These are phyloP conservation scores for Drosophila subsilvestris DNA, from an alignment of 2,888 invertebrate species.

Conservation along the genomic window DNA sequence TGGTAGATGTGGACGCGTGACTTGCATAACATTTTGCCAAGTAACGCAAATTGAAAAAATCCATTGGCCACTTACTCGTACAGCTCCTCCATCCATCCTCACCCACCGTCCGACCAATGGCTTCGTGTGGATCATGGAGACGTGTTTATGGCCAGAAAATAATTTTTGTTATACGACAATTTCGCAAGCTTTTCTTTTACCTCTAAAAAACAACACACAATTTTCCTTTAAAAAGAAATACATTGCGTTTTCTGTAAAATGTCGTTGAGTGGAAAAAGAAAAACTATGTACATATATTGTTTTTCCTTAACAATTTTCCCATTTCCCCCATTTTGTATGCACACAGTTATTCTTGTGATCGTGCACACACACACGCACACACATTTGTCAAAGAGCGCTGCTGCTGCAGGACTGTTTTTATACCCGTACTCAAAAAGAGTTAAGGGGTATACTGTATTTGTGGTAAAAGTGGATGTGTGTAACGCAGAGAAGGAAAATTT, in stretches of 20 bases:
- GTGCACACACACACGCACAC: background rate
- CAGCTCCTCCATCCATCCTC: background rate
- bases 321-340: background rate
- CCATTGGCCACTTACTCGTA: constrained; percentile 63
- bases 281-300: background rate
- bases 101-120: background rate
- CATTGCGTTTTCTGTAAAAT: too few species aligned
- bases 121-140: constrained; percentile 17
- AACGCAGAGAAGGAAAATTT: too few species aligned
- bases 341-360: background rate
- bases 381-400: background rate
- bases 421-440: too few species aligned
- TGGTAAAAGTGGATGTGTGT: too few species aligned
- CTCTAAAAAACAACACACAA: too few species aligned
- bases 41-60: constrained; percentile 72
- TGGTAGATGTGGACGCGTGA: constrained; percentile 57
- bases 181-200: too few species aligned
- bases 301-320: background rate
- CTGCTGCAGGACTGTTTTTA: background rate
- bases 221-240: too few species aligned
- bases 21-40: constrained; percentile 64
- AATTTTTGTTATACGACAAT: constrained; percentile 27
- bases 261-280: too few species aligned
- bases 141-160: constrained; percentile 39
- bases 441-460: too few species aligned